Evolutionary conservation across 1,140 invertebrate species (phyloP), one percentile per base, ranked within the genome.

Genomic region (Calliphora vicina): DNA sequence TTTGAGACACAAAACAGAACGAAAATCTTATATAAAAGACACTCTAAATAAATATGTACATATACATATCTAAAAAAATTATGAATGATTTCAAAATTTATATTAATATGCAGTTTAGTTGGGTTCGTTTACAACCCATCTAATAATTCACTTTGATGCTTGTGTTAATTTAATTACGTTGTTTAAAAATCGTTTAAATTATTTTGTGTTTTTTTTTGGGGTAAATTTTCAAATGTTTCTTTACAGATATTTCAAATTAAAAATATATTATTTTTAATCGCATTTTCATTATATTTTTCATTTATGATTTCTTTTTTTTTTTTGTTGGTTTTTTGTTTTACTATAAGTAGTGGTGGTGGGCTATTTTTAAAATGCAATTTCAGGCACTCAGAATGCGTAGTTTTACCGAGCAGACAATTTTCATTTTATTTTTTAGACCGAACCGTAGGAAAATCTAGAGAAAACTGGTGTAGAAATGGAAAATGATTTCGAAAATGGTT

Each of bases 361-460:
- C 80, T 81, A 81, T 81, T 81, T 81, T 81, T 81, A 71, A 81
- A 81, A 81, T 81, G 80, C 80, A 71, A 81, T 81, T 81, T 81
- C 26, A 67, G 45, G 80, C 80, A 71, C 80, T 67, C 50, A 15
- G 74, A 25, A 78, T 78, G 74, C 74, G 29, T 78, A 78, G 35
- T 43, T 71, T 67, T 12, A 27, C 6, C 29, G 9, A 3, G 50
- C 50, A 17, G 25, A 67, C 23, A 71, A 81, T 26, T 81, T 61
- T 81, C 78, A 42, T 67, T 67, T 67, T 1, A 67, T 23, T 81
- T 45, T 71, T 71, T 81, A 71, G n/a, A 67, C 80, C 80, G 80
- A 81, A 81, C 80, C 80, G 50, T 27, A 61, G 80, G 80, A 67
- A 17, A 81, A 81, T 81, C 80, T 71, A 35, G 20, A 67, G 80